These are phyloP conservation scores for Tauraco hartlaubi DNA, from an alignment of 2,797 vertebrate genomes.

Conservation along the genomic window DNA sequence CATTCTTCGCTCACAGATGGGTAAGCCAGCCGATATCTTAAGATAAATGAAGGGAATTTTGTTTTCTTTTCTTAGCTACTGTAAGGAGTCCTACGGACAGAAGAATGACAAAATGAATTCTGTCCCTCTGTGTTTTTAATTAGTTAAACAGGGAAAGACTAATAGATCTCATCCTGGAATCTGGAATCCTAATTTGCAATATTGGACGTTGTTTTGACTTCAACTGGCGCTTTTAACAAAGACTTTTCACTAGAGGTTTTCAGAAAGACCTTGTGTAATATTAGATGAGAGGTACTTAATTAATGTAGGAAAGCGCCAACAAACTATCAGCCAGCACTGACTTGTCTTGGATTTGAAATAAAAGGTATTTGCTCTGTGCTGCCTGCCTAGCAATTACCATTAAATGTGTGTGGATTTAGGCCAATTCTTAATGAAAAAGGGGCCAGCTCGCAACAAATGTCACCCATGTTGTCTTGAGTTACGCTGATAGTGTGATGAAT, in stretches of 20 bases:
- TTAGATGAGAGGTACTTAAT: slow-evolving; percentile 72
- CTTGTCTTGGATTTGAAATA: slow-evolving; percentile 73
- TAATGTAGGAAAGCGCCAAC: slow-evolving; percentile 55
- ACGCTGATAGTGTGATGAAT: not conserved
- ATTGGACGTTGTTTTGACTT: slow-evolving; percentile 66
- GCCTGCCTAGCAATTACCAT: slow-evolving; percentile 57
- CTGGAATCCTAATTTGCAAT: slow-evolving; percentile 64
- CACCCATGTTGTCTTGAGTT: slow-evolving; percentile 34
- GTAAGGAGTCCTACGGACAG: slow-evolving; percentile 1
- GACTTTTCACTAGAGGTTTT: slow-evolving; percentile 69
- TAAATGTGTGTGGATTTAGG: slow-evolving; percentile 60
- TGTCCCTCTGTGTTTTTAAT: slow-evolving; percentile 41
- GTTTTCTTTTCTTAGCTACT: slow-evolving; percentile 45
- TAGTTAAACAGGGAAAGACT: slow-evolving; percentile 65
- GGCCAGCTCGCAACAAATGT: slow-evolving; percentile 53
- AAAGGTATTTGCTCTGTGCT: slow-evolving; percentile 64
- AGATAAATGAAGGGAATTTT: slow-evolving; percentile 47
- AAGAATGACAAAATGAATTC: slow-evolving; percentile 50
- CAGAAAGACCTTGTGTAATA: slow-evolving; percentile 41
- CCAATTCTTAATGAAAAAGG: slow-evolving; percentile 64
- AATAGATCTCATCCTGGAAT: slow-evolving; percentile 62
- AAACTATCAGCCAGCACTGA: slow-evolving; percentile 64
- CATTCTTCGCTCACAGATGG: slow-evolving; percentile 48
- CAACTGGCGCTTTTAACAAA: slow-evolving; percentile 63
- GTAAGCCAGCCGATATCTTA: slow-evolving; percentile 19